phyloP scores from a whole-genome alignment of 1,140 invertebrate species.

The Brachionus koreanus region DNA sequence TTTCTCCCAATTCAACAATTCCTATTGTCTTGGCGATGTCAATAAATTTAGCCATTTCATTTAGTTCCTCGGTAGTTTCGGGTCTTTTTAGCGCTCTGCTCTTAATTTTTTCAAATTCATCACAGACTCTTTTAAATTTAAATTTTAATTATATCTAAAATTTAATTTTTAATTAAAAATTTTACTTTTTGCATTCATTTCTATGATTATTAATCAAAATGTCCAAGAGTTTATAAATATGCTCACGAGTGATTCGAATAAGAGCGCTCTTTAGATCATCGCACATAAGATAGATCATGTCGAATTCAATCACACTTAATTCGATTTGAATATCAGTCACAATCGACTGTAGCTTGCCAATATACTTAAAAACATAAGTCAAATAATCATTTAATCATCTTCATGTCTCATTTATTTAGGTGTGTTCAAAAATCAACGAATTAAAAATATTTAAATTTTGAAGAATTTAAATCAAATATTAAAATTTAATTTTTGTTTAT shows the following conservation, averaged over 20 bases:
- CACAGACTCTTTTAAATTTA: slow-evolving; percentile 65
- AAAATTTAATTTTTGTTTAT: no score
- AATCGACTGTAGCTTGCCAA: slow-evolving; percentile 54
- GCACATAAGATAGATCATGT: slow-evolving; percentile 45
- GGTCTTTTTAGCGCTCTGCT: slow-evolving; percentile 75
- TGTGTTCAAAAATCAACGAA: no score
- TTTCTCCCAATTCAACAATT: slow-evolving; percentile 65
- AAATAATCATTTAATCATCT: background rate
- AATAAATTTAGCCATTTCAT: slow-evolving; percentile 76
- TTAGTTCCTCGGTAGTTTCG: slow-evolving; percentile 77
- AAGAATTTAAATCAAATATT: no score
- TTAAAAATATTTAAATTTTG: no score
- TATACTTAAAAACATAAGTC: slow-evolving; percentile 50
- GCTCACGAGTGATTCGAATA: slow-evolving; percentile 8
- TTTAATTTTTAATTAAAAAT: background rate
- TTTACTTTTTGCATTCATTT: slow-evolving; percentile 25
- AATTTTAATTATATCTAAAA: background rate
- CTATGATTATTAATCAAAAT: background rate
- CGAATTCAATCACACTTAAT: slow-evolving; percentile 56
- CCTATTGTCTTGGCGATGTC: slow-evolving; percentile 60
- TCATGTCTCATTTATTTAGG: no score
- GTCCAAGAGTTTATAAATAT: slow-evolving; percentile 7
- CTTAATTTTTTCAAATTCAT: slow-evolving; percentile 79
- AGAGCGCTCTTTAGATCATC: slow-evolving; percentile 37
- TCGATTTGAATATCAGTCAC: slow-evolving; percentile 54